A percentile compares a stretch with the other conserved stretches of the same genome.
These are phyloP conservation scores for Apodemus agrarius DNA, from an alignment of 2,797 vertebrate species.

Conservation along the genomic window DNA sequence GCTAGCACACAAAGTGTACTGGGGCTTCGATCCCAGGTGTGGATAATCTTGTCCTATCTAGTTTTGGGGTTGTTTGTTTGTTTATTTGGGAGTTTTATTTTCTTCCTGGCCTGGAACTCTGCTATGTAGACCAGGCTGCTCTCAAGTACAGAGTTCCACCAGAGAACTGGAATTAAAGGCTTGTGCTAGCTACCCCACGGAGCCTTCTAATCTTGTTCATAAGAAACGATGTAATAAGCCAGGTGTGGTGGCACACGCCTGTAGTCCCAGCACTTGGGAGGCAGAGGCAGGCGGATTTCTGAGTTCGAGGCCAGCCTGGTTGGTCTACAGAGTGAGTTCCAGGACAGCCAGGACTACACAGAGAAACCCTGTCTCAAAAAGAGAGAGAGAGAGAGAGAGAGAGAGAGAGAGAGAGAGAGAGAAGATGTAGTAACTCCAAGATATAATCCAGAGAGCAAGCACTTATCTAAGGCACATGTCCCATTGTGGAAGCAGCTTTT, in stretches of 20 bases:
- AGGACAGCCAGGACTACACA: no score
- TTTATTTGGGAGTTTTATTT: neutral
- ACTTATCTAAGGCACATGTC: neutral
- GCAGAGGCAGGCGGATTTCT: no score
- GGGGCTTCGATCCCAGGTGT: neutral
- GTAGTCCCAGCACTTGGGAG: no score
- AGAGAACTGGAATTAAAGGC: neutral
- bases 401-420: no score
- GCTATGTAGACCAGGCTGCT: neutral
- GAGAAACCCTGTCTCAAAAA: no score
- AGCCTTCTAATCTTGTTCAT: neutral
- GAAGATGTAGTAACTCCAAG: constrained; percentile 43
- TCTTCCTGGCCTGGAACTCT: neutral
- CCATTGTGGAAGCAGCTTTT: neutral
- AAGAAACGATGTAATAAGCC: constrained; percentile 43
- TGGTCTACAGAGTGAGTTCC: no score
- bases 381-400: no score
- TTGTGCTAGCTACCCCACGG: neutral
- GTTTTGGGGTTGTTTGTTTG: neutral
- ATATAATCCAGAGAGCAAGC: neutral
- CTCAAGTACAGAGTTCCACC: neutral
- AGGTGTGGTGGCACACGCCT: no score
- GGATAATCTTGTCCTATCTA: neutral
- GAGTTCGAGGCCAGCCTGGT: no score
- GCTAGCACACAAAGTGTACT: neutral